phyloP scores from a whole-genome alignment of 2,797 vertebrate genomes.

The Myripristis murdjan region DNA sequence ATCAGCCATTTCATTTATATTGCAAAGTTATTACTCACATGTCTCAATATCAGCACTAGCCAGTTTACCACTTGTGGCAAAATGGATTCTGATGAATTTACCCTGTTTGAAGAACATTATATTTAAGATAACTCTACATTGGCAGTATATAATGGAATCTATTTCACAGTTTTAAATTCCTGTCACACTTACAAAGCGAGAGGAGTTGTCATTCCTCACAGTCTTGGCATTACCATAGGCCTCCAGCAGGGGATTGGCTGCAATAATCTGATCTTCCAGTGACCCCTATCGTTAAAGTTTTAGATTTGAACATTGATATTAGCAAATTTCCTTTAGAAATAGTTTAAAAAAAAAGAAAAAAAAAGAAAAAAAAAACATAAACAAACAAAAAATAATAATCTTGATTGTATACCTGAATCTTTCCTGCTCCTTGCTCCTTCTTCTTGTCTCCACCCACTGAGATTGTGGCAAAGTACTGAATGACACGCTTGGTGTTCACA shows the following conservation, averaged over 20 bases:
- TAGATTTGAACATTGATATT: not conserved
- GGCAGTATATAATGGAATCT: not conserved
- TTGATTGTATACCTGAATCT: conserved; percentile 35
- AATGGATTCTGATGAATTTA: conserved; percentile 87
- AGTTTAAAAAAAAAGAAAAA: no score
- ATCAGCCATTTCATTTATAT: not conserved
- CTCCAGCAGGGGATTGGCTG: conserved; percentile 90
- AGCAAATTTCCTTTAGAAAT: not conserved
- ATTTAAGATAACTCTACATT: not conserved
- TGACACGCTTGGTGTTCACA: conserved; percentile 88
- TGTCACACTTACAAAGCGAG: conserved; percentile 87
- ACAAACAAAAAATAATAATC: no score
- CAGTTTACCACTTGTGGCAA: conserved; percentile 88
- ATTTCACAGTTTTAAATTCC: not conserved
- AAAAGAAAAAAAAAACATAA: no score
- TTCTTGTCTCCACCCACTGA: conserved; percentile 74
- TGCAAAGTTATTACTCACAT: conserved; percentile 80
- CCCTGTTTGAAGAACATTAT: conserved; percentile 72
- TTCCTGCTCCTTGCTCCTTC: conserved; percentile 33
- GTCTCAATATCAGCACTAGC: conserved; percentile 94
- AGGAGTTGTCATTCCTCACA: conserved; percentile 94
- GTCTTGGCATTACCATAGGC: conserved; percentile 94
- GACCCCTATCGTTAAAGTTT: conserved; percentile 82
- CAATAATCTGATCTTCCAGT: conserved; percentile 88
- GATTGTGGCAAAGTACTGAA: conserved; percentile 86